phyloP scores from a whole-genome alignment of 2,888 invertebrate genomes.

The Hartigia nigra region DNA sequence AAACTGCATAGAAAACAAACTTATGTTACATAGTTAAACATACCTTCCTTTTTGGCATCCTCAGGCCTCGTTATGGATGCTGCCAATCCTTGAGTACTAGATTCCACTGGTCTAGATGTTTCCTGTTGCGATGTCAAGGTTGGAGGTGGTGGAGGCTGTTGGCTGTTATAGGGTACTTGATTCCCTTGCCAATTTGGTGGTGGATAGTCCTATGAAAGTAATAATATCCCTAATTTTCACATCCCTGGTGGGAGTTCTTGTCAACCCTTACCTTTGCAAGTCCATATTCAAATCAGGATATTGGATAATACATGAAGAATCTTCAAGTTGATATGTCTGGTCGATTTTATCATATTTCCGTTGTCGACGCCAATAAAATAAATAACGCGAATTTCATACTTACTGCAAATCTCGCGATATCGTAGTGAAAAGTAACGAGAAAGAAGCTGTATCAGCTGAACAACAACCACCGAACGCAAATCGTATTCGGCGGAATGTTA shows the following conservation, averaged over 20 bases:
- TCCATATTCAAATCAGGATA: slow-evolving; percentile 49
- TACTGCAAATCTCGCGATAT: slow-evolving; percentile 35
- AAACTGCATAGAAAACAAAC: not conserved
- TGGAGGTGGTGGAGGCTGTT: slow-evolving; percentile 55
- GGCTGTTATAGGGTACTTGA: slow-evolving; percentile 60
- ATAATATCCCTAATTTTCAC: slow-evolving; percentile 31
- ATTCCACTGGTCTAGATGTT: slow-evolving; percentile 45
- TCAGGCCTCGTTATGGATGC: slow-evolving; percentile 51
- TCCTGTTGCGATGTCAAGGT: slow-evolving; percentile 48
- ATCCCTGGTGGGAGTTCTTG: slow-evolving; percentile 30
- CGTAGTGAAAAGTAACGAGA: slow-evolving; percentile 27
- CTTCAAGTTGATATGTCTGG: slow-evolving; percentile 44
- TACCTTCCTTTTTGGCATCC: slow-evolving; percentile 65
- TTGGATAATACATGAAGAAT: slow-evolving; percentile 49
- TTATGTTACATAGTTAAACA: slow-evolving; percentile 16
- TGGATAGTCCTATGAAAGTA: slow-evolving; percentile 59
- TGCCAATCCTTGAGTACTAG: not conserved
- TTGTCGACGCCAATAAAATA: slow-evolving; percentile 44
- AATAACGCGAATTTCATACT: slow-evolving; percentile 47
- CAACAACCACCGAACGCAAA: slow-evolving; percentile 24
- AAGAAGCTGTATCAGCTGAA: slow-evolving; percentile 19
- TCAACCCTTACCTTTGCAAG: slow-evolving; percentile 53
- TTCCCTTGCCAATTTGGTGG: slow-evolving; percentile 60
- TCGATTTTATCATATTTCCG: slow-evolving; percentile 42
- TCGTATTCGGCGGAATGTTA: not conserved